Evolutionary conservation across 2,113 vertebrate species (phyloP), one percentile per base, ranked within the genome.

Genomic region (Hydrochoerus hydrochaeris): DNA sequence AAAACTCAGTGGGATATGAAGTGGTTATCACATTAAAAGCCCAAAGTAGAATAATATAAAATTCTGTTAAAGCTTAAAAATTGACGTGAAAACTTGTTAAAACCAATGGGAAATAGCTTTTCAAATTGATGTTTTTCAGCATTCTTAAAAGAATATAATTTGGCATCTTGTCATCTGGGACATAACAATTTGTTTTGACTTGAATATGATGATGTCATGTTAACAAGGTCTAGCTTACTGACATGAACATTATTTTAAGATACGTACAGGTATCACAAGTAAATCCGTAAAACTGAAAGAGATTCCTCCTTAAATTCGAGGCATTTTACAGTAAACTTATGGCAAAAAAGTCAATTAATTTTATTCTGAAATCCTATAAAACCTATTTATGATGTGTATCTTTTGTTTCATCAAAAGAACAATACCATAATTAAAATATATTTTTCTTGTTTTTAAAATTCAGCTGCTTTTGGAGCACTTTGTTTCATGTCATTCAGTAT

Each of bases 1-100:
- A 81, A 90, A 97, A 75, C 30, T 93, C 90, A 78, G 10, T 35
- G 17, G 94, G 52, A 85, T 82, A 52, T 85, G 63, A 96, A 92
- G 77, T 90, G 54, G 65, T 38, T 77, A 65, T 87, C 57, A 54
- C 24, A 85, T 92, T 92, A 89, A 90, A 77, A 94, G 5, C 32
- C n/a, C n/a, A 71, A 92, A 92, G 32, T 80, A 77, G 41, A 73
- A 19, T 52, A 91, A 65, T 38, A 73, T 54, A 67, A 96, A 92
- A 88, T 78, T 73, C 26, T 94, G 30, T 41, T 82, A 65, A 94
- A 52, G 20, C 22, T 86, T 69, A 35, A 85, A 90, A 90, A 83
- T 32, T 46, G 46, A 82, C 60, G 82, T 16, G 71, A 78, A 93
- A 87, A 81, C 5, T 11, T 89, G 26, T 84, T 92, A 62, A 94